Evolutionary conservation across 2,888 invertebrate species (phyloP).

Genomic region (Sthenelais limicola): DNA sequence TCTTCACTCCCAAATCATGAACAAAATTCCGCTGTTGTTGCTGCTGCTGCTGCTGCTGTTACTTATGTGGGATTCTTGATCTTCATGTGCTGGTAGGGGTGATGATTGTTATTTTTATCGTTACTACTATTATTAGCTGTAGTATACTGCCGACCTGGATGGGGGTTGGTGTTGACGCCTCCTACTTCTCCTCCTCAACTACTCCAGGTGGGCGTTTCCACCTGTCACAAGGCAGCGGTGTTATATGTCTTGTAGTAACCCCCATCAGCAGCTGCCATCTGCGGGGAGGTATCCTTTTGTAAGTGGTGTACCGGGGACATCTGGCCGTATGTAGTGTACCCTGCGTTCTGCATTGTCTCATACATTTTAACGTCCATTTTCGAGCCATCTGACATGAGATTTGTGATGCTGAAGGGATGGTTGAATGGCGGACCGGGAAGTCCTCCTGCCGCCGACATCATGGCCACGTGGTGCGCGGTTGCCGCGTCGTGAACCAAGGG

Average conservation of each 20-base stretch:
- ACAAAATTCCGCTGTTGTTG: no score
- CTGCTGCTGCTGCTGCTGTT: no score
- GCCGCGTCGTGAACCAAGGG: conserved; percentile 39
- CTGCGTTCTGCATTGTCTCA: conserved; percentile 72
- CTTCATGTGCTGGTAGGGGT: no score
- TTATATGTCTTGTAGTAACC: conserved; percentile 44
- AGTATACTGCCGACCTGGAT: not conserved
- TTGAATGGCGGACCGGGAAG: conserved; percentile 68
- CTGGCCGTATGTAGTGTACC: conserved; percentile 51
- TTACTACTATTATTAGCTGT: no score
- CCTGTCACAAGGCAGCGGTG: conserved; percentile 42
- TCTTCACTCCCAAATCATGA: no score
- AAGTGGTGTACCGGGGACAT: conserved; percentile 40
- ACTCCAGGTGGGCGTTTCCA: conserved; percentile 29
- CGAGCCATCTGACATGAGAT: conserved; percentile 81
- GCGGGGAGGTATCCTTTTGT: conserved; percentile 22
- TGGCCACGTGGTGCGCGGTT: conserved; percentile 36
- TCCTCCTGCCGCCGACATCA: conserved; percentile 22
- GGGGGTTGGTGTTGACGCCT: conserved; percentile 1
- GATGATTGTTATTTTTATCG: no score
- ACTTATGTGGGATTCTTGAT: no score
- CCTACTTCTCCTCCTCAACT: conserved; percentile 2
- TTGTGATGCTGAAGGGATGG: conserved; percentile 96
- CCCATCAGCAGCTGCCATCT: conserved; percentile 35
- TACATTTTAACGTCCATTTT: conserved; percentile 95